Evolutionary conservation across 1,140 invertebrate species (phyloP).

Genomic region (Papilio aristodemus): DNA sequence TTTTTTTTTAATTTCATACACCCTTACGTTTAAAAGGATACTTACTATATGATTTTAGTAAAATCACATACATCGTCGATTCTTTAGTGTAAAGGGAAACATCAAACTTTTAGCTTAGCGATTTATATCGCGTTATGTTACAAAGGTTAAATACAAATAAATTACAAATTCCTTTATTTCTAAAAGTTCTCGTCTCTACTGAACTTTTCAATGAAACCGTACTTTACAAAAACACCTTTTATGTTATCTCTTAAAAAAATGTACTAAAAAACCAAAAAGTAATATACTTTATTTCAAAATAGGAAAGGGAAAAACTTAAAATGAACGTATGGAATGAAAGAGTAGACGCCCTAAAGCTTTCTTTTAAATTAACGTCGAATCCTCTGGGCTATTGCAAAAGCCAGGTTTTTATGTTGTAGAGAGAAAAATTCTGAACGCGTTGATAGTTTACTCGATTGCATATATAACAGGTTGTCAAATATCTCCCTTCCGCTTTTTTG

Average conservation of each 20-base stretch:
- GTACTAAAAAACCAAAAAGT: neutral
- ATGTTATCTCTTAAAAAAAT: neutral
- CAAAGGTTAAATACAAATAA: too few species aligned
- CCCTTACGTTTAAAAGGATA: too few species aligned
- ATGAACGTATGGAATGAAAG: constrained; percentile 5
- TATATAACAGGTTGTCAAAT: too few species aligned
- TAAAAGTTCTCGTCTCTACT: too few species aligned
- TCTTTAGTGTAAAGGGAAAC: too few species aligned
- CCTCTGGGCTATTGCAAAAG: neutral
- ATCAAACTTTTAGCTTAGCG: too few species aligned
- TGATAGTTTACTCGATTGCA: neutral
- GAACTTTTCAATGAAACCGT: neutral
- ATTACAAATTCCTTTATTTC: too few species aligned
- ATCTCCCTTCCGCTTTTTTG: too few species aligned
- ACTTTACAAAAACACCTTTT: neutral
- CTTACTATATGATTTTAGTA: too few species aligned
- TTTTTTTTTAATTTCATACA: too few species aligned
- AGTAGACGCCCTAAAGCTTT: constrained; percentile 3
- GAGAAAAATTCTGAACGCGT: neutral
- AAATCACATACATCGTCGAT: too few species aligned
- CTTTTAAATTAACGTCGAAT: constrained; percentile 13
- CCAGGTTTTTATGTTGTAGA: neutral
- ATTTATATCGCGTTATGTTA: too few species aligned
- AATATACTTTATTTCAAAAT: constrained; percentile 3
- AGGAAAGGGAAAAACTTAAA: constrained; percentile 1